These are phyloP conservation scores for Kryptolebias ocellatus DNA, from an alignment of 2,797 vertebrate genomes.

Conservation along the genomic window DNA sequence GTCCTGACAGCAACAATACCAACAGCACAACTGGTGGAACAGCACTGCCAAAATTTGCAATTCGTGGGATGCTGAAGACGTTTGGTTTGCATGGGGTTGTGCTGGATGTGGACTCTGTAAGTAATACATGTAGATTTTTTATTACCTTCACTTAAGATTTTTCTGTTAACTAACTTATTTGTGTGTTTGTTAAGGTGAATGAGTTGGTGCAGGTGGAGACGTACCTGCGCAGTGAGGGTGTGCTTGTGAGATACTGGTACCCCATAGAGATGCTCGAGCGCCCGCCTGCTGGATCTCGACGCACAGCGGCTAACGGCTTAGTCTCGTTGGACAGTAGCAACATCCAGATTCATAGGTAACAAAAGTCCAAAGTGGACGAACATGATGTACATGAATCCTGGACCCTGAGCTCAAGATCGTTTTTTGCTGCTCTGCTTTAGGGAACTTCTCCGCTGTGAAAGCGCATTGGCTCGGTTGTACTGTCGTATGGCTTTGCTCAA, in stretches of 20 bases:
- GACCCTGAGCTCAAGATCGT: not conserved
- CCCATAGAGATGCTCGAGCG: constrained; percentile 98
- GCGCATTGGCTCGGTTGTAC: constrained; percentile 91
- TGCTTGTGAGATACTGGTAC: constrained; percentile 98
- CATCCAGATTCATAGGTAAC: constrained; percentile 96
- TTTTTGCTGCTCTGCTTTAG: constrained; percentile 70
- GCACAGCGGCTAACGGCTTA: constrained; percentile 95
- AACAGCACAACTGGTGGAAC: constrained; percentile 90
- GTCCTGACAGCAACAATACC: constrained; percentile 95
- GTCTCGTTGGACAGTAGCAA: constrained; percentile 96
- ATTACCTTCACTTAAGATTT: constrained; percentile 1
- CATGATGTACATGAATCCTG: not conserved
- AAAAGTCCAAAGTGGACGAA: not conserved
- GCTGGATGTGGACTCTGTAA: constrained; percentile 95
- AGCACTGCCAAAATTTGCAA: constrained; percentile 95
- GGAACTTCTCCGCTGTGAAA: constrained; percentile 94
- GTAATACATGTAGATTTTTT: constrained; percentile 45
- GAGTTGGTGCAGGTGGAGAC: constrained; percentile 98
- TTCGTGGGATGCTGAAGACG: constrained; percentile 97
- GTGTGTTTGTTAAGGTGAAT: constrained; percentile 85
- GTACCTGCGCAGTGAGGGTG: constrained; percentile 94
- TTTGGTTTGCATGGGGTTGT: constrained; percentile 96
- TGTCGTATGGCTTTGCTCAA: constrained; percentile 97
- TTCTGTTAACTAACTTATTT: not conserved
- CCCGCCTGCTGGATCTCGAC: constrained; percentile 92